Conservation (phyloP, 2,888 invertebrate genomes). For the Rhamphomyia laevipes region DNA sequence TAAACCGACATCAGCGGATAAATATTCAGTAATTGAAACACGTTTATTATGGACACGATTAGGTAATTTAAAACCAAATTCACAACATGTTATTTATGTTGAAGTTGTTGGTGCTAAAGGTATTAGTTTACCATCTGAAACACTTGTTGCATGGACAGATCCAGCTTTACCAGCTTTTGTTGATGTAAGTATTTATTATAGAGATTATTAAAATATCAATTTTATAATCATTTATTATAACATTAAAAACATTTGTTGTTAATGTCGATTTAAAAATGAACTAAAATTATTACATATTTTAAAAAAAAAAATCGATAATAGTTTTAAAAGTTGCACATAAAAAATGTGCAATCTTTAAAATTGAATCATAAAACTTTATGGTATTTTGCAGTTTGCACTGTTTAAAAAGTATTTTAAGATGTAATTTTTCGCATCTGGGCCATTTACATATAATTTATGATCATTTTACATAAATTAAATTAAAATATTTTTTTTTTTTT, state of each 20-base stretch:
- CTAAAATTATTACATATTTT: not conserved
- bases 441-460: no score
- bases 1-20: constrained; percentile 52
- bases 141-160: constrained; percentile 75
- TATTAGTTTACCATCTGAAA: constrained; percentile 66
- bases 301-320: not conserved
- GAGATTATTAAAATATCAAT: not conserved
- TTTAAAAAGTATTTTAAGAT: no score
- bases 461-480: no score
- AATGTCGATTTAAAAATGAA: not conserved
- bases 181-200: constrained; percentile 48
- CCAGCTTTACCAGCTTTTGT: constrained; percentile 79
- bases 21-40: constrained; percentile 50
- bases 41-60: constrained; percentile 59
- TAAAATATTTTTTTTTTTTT: no score
- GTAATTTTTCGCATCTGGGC: no score
- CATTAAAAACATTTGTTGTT: no score
- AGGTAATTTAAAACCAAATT: constrained; percentile 62
- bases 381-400: no score
- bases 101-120: constrained; percentile 57
- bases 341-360: no score
- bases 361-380: no score
- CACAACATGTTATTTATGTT: constrained; percentile 70
- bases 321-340: no score
- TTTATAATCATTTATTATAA: not conserved